Evolutionary conservation across 53 echinoderm and acorn worm species (phyloP).

Genomic region (Stichopus horrens): DNA sequence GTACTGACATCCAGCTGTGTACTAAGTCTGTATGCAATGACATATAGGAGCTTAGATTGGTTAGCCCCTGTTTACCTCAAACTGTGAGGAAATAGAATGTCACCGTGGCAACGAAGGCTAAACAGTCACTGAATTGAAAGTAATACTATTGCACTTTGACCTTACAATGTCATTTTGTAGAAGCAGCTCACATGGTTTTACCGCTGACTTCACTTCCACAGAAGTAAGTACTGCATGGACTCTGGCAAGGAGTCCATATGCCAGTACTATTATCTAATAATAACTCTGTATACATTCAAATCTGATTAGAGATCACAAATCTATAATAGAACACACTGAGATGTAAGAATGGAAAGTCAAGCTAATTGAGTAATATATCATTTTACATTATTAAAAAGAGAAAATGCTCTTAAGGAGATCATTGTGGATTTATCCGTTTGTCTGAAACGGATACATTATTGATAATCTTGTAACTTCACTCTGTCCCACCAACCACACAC

Average conservation of each 20-base stretch:
- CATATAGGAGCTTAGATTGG: no score
- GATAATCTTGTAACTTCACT: no score
- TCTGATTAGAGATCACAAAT: not conserved
- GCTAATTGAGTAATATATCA: no score
- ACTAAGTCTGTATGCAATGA: not conserved
- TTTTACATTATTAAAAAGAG: no score
- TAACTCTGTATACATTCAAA: not conserved
- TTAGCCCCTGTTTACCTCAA: not conserved
- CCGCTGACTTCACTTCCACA: not conserved
- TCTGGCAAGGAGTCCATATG: not conserved
- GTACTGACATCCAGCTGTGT: not conserved
- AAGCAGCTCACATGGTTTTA: not conserved
- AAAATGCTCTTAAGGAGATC: no score
- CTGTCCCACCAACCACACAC: no score
- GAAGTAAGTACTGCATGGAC: not conserved
- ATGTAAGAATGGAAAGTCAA: no score
- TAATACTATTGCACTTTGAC: constrained; percentile 21
- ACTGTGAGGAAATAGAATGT: not conserved
- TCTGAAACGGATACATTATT: no score
- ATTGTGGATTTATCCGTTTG: no score
- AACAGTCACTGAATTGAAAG: not conserved
- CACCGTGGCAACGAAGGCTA: constrained; percentile 20
- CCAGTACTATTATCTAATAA: not conserved
- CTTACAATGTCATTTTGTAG: constrained; percentile 10
- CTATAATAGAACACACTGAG: not conserved